Base-by-base conservation (phyloP, 2,113 vertebrate species). In the Siniperca knerii region DNA sequence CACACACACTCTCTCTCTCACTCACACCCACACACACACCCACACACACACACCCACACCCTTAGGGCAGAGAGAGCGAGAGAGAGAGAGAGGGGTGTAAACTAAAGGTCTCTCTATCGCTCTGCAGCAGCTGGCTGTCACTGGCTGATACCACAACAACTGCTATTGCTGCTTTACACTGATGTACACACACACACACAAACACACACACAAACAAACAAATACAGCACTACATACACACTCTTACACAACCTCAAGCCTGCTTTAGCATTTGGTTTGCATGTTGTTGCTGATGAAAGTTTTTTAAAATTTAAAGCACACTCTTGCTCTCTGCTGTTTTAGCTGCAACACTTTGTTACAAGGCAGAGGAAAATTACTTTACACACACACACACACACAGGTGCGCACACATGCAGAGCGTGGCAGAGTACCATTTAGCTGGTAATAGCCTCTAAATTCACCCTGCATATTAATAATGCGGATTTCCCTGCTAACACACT, bases 361-460 rank as follows among this genome's bases (percentile, higher is more conserved):
- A 54, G 35, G 66, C 77, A 13, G 40, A 70, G 42, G 60, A 66
- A 70, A 81, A 78, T 84, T 54, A 60, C 46, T 68, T 75, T 13
- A 77, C 69, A 68, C 55, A 62, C 69, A 68, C 71, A 72, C 42
- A 65, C 61, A 48, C 57, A 77, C 66, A 75, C 58, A 79, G 4
- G 35, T 6, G 5, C 35, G 35, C 54, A 77, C 20, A 60, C 50
- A 66, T 20, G 75, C 54, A 29, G 2, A 75, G 62, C 13, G 20
- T 70, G 74, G 44, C 60, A 68, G 71, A 72, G 57, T 55, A 79
- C 46, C 46, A 69, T 92, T 85, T 81, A 86, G 72, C 65, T 52
- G 62, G 20, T 89, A 89, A 87, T 87, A 87, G 76, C 61, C 79
- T 83, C 61, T 83, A 69, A 78, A 85, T 84, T 89, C 82, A 71